A percentile compares a stretch with the other conserved stretches of the same genome.
Evolutionary conservation across 2,113 vertebrate genomes (phyloP).

Genomic region (Boleophthalmus pectinirostris): DNA sequence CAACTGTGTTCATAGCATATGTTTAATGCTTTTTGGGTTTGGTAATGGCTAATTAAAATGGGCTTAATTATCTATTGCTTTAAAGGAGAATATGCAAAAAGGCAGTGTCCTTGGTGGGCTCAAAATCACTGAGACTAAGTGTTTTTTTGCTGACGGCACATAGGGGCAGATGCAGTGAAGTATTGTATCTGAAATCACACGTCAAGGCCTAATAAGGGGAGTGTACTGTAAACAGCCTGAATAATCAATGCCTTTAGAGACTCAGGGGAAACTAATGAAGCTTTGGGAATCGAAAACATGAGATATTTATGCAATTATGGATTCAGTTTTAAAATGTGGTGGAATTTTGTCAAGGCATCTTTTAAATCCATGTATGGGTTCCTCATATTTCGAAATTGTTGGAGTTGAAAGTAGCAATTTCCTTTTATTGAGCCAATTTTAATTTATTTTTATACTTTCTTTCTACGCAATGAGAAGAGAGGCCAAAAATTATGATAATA

Average conservation of each 20-base stretch:
- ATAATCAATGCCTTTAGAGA: conserved; percentile 30
- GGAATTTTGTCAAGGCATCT: not conserved
- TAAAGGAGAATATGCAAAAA: not conserved
- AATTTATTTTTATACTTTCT: not conserved
- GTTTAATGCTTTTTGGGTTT: not conserved
- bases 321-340: conserved; percentile 4
- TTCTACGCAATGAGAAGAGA: too few species aligned
- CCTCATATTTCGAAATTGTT: not conserved
- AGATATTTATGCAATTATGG: not conserved
- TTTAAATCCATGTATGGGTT: not conserved
- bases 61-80: not conserved
- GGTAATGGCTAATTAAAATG: not conserved
- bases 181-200: conserved; percentile 13
- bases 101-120: not conserved
- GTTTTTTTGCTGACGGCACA: conserved; percentile 7
- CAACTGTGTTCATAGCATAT: not conserved
- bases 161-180: not conserved
- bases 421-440: not conserved
- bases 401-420: not conserved
- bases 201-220: conserved; percentile 33
- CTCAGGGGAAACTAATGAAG: conserved; percentile 14
- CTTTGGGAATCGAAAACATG: conserved; percentile 1
- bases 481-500: too few species aligned
- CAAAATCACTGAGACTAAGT: not conserved
- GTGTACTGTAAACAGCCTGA: conserved; percentile 23